phyloP scores from a whole-genome alignment of 2,797 vertebrate genomes.

The Anabacerthia variegaticeps region DNA sequence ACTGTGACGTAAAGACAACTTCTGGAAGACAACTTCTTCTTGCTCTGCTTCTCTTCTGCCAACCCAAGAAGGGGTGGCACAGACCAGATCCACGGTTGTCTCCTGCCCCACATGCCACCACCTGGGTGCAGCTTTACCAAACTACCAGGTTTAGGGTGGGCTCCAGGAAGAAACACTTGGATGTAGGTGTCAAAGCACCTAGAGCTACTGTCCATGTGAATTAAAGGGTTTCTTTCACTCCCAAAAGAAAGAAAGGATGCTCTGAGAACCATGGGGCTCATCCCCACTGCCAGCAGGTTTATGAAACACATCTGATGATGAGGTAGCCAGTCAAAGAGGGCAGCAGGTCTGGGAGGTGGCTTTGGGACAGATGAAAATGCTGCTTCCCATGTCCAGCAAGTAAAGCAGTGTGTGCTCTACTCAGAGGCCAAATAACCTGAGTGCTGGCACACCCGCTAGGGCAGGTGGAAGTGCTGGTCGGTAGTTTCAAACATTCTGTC shows the following conservation, averaged over 20 bases:
- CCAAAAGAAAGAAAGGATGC: not conserved
- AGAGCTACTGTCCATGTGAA: not conserved
- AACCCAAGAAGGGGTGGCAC: not conserved
- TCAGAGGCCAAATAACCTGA: accelerated
- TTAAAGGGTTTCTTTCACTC: not conserved
- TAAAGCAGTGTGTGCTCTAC: not conserved
- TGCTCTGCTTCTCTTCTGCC: not conserved
- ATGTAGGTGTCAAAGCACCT: not conserved
- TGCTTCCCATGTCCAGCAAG: not conserved
- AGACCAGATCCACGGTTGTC: not conserved
- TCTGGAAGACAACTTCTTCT: not conserved
- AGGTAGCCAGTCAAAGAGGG: too few species aligned
- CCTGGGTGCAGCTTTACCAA: not conserved
- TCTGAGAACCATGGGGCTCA: not conserved
- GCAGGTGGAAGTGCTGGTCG: not conserved
- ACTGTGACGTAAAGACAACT: not conserved
- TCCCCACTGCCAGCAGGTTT: not conserved
- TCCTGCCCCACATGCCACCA: accelerated
- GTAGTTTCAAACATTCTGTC: not conserved
- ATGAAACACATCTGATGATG: not conserved
- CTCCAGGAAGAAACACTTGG: not conserved
- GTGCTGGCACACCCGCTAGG: not conserved
- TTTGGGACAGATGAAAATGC: not conserved
- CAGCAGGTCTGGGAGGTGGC: not conserved
- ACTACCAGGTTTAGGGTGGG: not conserved